phyloP scores from a whole-genome alignment of 1,140 invertebrate genomes.

The Atta texana region DNA sequence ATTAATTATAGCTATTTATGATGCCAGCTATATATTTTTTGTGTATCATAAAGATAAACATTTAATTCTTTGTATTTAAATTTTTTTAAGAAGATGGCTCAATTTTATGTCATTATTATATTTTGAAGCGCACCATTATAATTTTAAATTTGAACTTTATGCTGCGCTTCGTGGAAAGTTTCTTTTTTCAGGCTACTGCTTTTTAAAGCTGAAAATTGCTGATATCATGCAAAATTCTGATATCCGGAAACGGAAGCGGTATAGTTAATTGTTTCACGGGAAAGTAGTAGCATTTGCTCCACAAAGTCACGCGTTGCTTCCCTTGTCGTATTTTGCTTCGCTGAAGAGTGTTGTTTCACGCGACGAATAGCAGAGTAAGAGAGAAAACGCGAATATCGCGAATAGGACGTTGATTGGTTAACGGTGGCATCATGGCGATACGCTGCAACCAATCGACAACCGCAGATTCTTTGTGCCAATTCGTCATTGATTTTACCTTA shows the following conservation, averaged over 20 bases:
- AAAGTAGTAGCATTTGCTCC: not conserved
- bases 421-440: conserved; percentile 68
- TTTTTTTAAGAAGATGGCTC: not conserved
- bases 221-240: conserved; percentile 18
- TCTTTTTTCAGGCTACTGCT: not conserved
- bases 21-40: too few relatives aligned
- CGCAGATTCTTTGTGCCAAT: conserved; percentile 70
- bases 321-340: conserved; percentile 13
- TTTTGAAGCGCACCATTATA: not conserved
- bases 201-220: not conserved
- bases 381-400: conserved; percentile 23
- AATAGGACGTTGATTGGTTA: conserved; percentile 55
- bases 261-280: conserved; percentile 22
- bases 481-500: conserved; percentile 76
- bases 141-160: not conserved
- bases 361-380: conserved; percentile 19
- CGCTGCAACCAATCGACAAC: conserved; percentile 49
- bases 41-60: not conserved
- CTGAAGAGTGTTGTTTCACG: conserved; percentile 13
- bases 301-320: conserved; percentile 19
- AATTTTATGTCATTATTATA: not conserved
- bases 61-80: conserved; percentile 14
- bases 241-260: conserved; percentile 21
- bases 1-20: too few relatives aligned
- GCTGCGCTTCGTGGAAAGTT: not conserved